A percentile compares a stretch with the other conserved stretches of the same genome.
Evolutionary conservation across 2,797 vertebrate genomes (phyloP).

Genomic region (Dendrocincla tyrannina): DNA sequence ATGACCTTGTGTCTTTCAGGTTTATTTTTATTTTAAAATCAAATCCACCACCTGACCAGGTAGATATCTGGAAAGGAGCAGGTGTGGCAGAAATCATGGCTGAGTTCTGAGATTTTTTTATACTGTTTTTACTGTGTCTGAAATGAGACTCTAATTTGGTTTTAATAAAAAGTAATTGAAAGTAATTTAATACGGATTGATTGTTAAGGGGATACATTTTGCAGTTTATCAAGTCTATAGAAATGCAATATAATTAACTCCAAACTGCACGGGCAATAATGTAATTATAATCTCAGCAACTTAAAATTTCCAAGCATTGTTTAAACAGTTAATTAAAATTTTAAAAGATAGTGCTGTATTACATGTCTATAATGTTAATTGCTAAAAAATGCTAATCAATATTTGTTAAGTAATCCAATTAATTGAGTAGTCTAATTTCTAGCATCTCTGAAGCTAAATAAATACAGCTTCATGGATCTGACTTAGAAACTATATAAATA

Average conservation of each 20-base stretch:
- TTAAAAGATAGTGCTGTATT: conserved; percentile 64
- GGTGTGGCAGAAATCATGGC: conserved; percentile 16
- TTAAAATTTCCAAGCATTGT: conserved; percentile 71
- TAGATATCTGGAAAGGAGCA: conserved; percentile 40
- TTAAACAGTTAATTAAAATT: conserved; percentile 79
- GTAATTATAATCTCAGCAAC: conserved; percentile 73
- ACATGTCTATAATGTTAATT: conserved; percentile 52
- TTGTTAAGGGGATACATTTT: conserved; percentile 74
- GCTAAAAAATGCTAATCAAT: conserved; percentile 62
- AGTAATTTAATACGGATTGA: conserved; percentile 75
- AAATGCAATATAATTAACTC: conserved; percentile 75
- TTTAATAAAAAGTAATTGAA: conserved; percentile 78
- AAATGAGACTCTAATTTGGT: conserved; percentile 70
- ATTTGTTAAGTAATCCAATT: conserved; percentile 51
- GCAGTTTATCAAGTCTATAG: conserved; percentile 73
- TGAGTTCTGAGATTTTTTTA: not conserved
- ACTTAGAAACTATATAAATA: conserved; percentile 17
- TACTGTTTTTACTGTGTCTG: conserved; percentile 46
- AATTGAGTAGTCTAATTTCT: conserved; percentile 52
- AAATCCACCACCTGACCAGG: conserved; percentile 40
- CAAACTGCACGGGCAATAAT: conserved; percentile 68
- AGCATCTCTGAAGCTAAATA: conserved; percentile 16
- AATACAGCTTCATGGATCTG: conserved; percentile 25
- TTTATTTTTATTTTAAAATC: conserved; percentile 19
- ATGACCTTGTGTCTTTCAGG: not conserved